A percentile compares a stretch with the other conserved stretches of the same genome.
These are phyloP conservation scores for Bombus confusus DNA, from an alignment of 1,140 invertebrate genomes.

Conservation along the genomic window DNA sequence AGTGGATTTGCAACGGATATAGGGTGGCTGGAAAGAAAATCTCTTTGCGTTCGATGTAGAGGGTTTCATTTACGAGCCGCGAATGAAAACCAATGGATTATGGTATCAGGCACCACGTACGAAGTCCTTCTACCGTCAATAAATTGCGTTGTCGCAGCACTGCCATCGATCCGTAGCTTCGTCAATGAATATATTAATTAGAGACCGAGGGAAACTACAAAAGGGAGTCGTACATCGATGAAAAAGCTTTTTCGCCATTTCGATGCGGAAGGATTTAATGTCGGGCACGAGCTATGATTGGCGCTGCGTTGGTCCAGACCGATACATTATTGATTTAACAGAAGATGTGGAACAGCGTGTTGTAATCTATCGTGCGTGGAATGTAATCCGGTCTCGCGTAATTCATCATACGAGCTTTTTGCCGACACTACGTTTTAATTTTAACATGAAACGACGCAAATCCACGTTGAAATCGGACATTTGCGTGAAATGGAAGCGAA, in stretches of 20 bases:
- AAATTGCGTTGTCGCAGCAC: not conserved
- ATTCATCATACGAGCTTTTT: slow-evolving; percentile 28
- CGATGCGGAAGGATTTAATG: not conserved
- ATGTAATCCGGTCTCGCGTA: slow-evolving; percentile 21
- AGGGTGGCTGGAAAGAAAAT: slow-evolving; percentile 7
- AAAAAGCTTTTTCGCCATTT: not conserved
- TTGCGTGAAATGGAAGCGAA: not conserved
- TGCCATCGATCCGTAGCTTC: not conserved
- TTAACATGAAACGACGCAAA: not conserved
- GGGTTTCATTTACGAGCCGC: not conserved
- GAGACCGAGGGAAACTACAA: not conserved
- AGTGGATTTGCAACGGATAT: slow-evolving; percentile 17
- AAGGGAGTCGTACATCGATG: not conserved
- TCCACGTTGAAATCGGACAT: not conserved
- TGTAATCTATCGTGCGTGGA: slow-evolving; percentile 4
- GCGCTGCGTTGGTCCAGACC: not conserved
- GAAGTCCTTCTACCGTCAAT: slow-evolving; percentile 14
- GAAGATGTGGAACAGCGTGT: not conserved
- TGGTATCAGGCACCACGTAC: not conserved
- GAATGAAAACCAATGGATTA: slow-evolving; percentile 24
- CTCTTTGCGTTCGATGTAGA: slow-evolving; percentile 1
- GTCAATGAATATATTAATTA: slow-evolving; percentile 26
- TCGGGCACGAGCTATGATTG: not conserved
- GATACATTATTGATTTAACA: slow-evolving; percentile 25
- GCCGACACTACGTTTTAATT: slow-evolving; percentile 16